Conservation (phyloP, 2,888 invertebrate species). For the Ophonus ardosiacus region DNA sequence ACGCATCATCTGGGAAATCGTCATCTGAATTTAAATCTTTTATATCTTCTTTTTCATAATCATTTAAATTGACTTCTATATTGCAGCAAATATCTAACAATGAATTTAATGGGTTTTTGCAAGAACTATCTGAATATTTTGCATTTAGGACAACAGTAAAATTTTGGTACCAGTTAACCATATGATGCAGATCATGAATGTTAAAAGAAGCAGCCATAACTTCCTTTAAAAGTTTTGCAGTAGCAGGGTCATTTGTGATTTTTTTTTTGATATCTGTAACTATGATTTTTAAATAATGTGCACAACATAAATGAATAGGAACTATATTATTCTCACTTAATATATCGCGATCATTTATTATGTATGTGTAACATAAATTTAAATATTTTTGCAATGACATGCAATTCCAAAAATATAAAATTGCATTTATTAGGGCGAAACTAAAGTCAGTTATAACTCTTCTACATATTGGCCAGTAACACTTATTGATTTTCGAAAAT, state of each 20-base stretch:
- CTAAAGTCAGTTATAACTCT: constrained; percentile 1
- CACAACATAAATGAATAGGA: neutral
- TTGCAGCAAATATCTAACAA: neutral
- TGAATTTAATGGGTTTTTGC: neutral
- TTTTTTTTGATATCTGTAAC: neutral
- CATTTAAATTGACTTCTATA: neutral
- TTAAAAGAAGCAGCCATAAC: neutral
- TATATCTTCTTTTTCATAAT: neutral
- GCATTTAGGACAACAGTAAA: neutral
- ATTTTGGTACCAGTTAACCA: neutral
- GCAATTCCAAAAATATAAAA: constrained; percentile 7
- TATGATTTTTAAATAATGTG: constrained; percentile 8
- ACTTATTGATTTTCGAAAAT: neutral
- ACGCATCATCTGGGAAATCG: neutral
- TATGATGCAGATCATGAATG: neutral
- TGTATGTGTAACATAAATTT: neutral
- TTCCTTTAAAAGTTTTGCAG: constrained; percentile 1
- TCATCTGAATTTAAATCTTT: neutral
- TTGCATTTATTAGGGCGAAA: constrained; percentile 3
- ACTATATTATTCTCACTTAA: neutral
- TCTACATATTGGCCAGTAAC: constrained; percentile 1
- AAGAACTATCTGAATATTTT: neutral
- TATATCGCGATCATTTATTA: neutral
- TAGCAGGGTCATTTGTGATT: neutral
- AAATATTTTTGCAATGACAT: constrained; percentile 5